Percentiles rank a stretch among this genome's conserved stretches.
phyloP scores from a whole-genome alignment of 2,113 vertebrate genomes.

The Apteryx owenii region DNA sequence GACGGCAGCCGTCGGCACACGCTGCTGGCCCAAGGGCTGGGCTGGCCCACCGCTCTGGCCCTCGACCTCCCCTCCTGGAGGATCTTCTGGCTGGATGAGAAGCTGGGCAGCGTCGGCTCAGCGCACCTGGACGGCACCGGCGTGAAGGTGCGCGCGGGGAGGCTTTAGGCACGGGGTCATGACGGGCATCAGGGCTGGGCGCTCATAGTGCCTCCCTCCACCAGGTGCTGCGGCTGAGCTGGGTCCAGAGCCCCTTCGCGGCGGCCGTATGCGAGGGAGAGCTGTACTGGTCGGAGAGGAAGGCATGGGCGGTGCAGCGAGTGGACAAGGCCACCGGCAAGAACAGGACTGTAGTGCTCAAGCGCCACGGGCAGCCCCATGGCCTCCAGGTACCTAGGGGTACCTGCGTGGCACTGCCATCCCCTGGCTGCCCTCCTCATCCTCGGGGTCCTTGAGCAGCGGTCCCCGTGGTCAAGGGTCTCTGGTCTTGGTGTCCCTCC shows the following conservation, averaged over 20 bases:
- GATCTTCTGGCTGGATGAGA: conserved; percentile 93
- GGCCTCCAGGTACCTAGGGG: conserved; percentile 82
- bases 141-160: conserved; percentile 75
- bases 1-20: conserved; percentile 83
- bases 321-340: conserved; percentile 87
- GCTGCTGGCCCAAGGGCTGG: conserved; percentile 79
- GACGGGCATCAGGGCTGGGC: accelerated
- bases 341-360: conserved; percentile 83
- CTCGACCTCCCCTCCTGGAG: conserved; percentile 81
- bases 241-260: conserved; percentile 86
- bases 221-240: conserved; percentile 84
- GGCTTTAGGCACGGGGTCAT: accelerated
- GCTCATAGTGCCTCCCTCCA: background rate
- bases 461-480: background rate
- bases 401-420: accelerated
- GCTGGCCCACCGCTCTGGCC: conserved; percentile 87
- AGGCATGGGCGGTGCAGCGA: conserved; percentile 82
- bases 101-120: conserved; percentile 86
- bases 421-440: background rate
- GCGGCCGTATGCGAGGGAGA: conserved; percentile 85
- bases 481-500: background rate
- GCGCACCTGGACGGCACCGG: conserved; percentile 82
- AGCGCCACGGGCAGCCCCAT: conserved; percentile 85
- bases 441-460: background rate
- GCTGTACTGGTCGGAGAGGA: conserved; percentile 90